These are phyloP conservation scores for Eulithis testata DNA, from an alignment of 2,888 invertebrate species.

Conservation along the genomic window DNA sequence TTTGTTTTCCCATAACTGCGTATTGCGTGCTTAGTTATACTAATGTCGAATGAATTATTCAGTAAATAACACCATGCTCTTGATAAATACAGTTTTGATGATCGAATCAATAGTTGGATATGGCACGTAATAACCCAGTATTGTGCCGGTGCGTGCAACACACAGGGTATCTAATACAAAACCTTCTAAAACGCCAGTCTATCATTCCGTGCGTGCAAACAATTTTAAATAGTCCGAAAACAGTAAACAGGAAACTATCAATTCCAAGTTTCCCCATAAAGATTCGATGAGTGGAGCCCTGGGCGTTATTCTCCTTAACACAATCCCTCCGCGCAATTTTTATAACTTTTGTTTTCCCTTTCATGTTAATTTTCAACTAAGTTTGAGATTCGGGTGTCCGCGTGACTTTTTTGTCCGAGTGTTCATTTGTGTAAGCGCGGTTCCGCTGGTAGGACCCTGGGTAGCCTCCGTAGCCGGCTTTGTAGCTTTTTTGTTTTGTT, in stretches of 20 bases:
- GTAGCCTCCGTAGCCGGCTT: constrained; percentile 71
- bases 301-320: constrained; percentile 61
- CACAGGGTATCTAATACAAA: constrained; percentile 59
- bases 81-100: constrained; percentile 64
- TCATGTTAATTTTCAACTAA: constrained; percentile 61
- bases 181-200: constrained; percentile 62
- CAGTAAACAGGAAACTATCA: constrained; percentile 77
- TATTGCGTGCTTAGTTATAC: constrained; percentile 76
- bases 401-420: constrained; percentile 52
- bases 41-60: constrained; percentile 73
- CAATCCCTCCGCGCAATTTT: constrained; percentile 61
- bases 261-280: constrained; percentile 78
- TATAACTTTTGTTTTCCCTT: constrained; percentile 61
- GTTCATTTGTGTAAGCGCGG: constrained; percentile 66
- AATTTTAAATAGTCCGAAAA: constrained; percentile 72
- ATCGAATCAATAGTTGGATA: constrained; percentile 65
- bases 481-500: constrained; percentile 83
- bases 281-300: constrained; percentile 68
- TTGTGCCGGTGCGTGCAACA: constrained; percentile 74
- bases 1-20: constrained; percentile 57
- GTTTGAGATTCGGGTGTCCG: constrained; percentile 54
- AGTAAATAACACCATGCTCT: constrained; percentile 73
- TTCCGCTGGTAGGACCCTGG: constrained; percentile 63
- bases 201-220: constrained; percentile 75
- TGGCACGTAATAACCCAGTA: constrained; percentile 68